phyloP scores from a whole-genome alignment of 2,113 vertebrate genomes.

The Ceyx cyanopectus region DNA sequence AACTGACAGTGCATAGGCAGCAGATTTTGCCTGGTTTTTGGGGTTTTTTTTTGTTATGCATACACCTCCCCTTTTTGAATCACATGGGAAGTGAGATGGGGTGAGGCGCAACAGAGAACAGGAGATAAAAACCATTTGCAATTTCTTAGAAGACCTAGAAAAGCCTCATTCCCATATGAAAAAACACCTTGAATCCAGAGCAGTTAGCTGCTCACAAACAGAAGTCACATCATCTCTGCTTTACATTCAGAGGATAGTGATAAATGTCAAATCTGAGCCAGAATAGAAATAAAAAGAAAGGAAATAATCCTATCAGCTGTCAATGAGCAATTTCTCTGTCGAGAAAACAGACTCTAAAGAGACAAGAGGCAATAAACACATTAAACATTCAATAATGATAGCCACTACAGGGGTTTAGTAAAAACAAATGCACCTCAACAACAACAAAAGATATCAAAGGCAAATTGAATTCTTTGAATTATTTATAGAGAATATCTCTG shows the following conservation, averaged over 20 bases:
- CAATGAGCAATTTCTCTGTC: not conserved
- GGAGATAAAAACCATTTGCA: not conserved
- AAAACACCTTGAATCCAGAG: not conserved
- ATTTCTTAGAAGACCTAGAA: not conserved
- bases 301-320: not conserved
- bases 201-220: not conserved
- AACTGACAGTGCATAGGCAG: not conserved
- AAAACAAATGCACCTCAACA: too few species aligned
- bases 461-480: not conserved
- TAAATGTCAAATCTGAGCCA: not conserved
- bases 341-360: too few species aligned
- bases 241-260: not conserved
- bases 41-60: not conserved
- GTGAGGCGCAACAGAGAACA: not conserved
- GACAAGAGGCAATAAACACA: too few species aligned
- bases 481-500: not conserved
- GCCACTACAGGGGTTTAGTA: too few species aligned
- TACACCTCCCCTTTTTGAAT: not conserved
- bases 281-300: not conserved
- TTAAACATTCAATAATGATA: too few species aligned
- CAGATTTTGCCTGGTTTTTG: not conserved
- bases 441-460: not conserved
- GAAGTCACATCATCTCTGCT: not conserved
- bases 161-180: not conserved
- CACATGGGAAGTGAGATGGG: not conserved